These are phyloP conservation scores for Eulimnadia texana DNA, from an alignment of 1,140 invertebrate genomes.

Conservation along the genomic window DNA sequence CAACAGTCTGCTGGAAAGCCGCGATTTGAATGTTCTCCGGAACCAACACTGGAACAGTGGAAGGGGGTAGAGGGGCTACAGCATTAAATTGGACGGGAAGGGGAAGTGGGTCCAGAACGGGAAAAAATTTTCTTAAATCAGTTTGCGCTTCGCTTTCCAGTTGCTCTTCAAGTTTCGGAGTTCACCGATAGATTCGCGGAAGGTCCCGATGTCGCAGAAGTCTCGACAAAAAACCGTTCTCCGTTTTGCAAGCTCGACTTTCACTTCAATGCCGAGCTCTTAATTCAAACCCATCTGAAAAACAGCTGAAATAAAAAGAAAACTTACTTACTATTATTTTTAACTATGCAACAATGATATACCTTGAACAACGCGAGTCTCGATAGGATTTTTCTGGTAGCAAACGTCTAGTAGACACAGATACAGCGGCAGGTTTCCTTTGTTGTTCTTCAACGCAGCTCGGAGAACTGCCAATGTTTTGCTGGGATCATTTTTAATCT, in stretches of 20 bases:
- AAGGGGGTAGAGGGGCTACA: no score
- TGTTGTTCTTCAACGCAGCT: constrained; percentile 33
- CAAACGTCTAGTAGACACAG: constrained; percentile 38
- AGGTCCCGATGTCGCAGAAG: background rate
- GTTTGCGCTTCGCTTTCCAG: background rate
- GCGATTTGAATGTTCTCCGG: no score
- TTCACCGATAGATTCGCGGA: background rate
- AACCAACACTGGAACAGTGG: no score
- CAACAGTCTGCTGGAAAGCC: no score
- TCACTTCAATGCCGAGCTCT: constrained; percentile 17
- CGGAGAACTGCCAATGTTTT: constrained; percentile 31
- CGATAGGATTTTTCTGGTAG: constrained; percentile 32
- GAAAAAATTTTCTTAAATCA: no score
- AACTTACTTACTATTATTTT: background rate
- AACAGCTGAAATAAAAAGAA: constrained; percentile 19
- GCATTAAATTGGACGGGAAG: no score
- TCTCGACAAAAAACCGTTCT: background rate
- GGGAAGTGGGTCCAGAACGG: no score
- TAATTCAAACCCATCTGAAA: constrained; percentile 22
- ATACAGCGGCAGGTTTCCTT: constrained; percentile 35
- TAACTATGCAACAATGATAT: background rate
- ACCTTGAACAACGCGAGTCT: constrained; percentile 21
- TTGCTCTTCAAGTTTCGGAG: background rate
- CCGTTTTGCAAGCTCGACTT: background rate
- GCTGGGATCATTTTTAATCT: constrained; percentile 17